A percentile compares a stretch with the other conserved stretches of the same genome.
These are phyloP conservation scores for Lottia gigantea DNA, from an alignment of 2,888 invertebrate species.

Conservation along the genomic window DNA sequence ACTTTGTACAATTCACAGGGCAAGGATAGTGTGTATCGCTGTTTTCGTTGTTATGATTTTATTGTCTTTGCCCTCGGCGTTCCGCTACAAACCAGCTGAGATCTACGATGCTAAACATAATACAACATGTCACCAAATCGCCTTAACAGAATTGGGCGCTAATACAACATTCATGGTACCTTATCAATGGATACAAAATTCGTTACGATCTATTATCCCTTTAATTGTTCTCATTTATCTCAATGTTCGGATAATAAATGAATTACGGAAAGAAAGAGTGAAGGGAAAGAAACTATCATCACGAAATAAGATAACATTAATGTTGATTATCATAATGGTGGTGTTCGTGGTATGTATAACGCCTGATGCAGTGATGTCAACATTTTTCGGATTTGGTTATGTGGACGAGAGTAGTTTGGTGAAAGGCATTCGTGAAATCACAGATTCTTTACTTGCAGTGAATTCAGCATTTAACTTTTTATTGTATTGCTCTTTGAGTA, in stretches of 20 bases:
- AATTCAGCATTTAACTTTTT: conserved; percentile 66
- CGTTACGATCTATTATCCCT: conserved; percentile 61
- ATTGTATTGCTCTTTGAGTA: conserved; percentile 64
- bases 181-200: conserved; percentile 62
- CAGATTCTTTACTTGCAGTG: conserved; percentile 61
- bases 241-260: conserved; percentile 61
- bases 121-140: conserved; percentile 43
- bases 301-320: conserved; percentile 64
- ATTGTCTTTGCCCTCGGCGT: conserved; percentile 58
- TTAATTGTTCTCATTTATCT: conserved; percentile 59
- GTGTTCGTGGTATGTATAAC: conserved; percentile 65
- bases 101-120: conserved; percentile 42
- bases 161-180: conserved; percentile 56
- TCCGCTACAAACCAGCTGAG: conserved; percentile 56
- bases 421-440: conserved; percentile 64
- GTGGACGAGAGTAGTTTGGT: conserved; percentile 60
- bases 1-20: conserved; percentile 48
- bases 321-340: conserved; percentile 64
- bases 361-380: conserved; percentile 67
- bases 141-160: conserved; percentile 50
- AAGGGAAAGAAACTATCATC: conserved; percentile 58
- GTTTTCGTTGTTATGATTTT: conserved; percentile 59
- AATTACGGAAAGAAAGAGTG: conserved; percentile 54
- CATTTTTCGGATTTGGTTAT: conserved; percentile 65
- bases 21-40: conserved; percentile 46